Conservation (phyloP, 53 echinoderm and acorn worm genomes). For the Holothuria scabra region DNA sequence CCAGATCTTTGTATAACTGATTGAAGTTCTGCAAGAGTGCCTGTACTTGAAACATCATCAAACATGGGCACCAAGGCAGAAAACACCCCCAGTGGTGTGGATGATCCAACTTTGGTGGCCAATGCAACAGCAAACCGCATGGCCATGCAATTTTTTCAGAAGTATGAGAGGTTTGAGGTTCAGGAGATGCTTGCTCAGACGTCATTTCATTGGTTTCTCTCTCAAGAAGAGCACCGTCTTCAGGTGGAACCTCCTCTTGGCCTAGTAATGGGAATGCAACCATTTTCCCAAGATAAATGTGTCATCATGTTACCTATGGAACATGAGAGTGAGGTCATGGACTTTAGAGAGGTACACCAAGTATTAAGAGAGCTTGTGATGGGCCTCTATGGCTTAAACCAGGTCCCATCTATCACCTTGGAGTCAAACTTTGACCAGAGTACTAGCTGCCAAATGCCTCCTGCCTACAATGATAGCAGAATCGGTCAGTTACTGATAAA, state of each 20-base stretch:
- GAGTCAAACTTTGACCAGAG: constrained; percentile 91
- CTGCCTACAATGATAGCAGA: constrained; percentile 88
- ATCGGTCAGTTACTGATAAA: constrained; percentile 85
- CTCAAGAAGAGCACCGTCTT: constrained; percentile 71
- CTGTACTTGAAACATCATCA: background rate
- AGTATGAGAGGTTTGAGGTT: constrained; percentile 91
- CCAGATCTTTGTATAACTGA: background rate
- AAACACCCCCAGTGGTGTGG: constrained; percentile 29
- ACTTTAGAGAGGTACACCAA: constrained; percentile 91
- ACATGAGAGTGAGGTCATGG: constrained; percentile 66
- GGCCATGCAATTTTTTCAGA: constrained; percentile 94
- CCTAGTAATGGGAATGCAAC: constrained; percentile 82
- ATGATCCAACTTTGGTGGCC: constrained; percentile 85
- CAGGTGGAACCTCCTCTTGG: constrained; percentile 76
- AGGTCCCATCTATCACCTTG: constrained; percentile 74
- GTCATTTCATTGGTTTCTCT: constrained; percentile 93
- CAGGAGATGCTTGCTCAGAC: constrained; percentile 93
- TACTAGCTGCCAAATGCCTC: constrained; percentile 85
- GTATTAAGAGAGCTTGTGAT: constrained; percentile 87
- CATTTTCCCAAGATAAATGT: constrained; percentile 84
- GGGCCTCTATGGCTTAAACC: constrained; percentile 87
- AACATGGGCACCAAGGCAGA: constrained; percentile 24
- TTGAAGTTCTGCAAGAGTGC: background rate
- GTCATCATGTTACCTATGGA: constrained; percentile 78
- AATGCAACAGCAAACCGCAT: constrained; percentile 90